phyloP scores from a whole-genome alignment of 2,797 vertebrate genomes.

The Hozukius guyotensis region DNA sequence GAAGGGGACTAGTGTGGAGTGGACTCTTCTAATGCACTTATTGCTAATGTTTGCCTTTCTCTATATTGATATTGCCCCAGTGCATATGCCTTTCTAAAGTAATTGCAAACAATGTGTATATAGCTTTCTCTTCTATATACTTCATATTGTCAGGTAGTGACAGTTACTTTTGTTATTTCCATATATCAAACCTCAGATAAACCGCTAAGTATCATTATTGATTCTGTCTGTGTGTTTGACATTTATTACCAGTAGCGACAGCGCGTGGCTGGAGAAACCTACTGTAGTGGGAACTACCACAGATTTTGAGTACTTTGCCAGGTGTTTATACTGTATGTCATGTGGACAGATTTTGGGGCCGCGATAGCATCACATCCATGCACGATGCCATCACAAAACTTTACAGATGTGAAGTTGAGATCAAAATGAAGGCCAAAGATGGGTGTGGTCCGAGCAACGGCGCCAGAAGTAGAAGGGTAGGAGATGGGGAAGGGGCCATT shows the following conservation, averaged over 20 bases:
- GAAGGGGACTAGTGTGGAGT: not conserved
- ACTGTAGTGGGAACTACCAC: too few relatives aligned
- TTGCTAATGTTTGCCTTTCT: not conserved
- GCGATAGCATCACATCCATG: too few relatives aligned
- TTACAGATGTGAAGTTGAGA: too few relatives aligned
- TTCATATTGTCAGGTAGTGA: not conserved
- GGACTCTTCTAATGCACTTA: not conserved
- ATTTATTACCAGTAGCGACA: not conserved
- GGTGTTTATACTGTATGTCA: too few relatives aligned
- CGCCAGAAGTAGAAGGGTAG: too few relatives aligned
- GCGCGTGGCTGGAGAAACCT: too few relatives aligned
- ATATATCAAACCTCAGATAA: not conserved
- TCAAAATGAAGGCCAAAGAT: too few relatives aligned
- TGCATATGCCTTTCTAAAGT: not conserved
- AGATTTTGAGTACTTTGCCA: too few relatives aligned
- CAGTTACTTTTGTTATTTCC: not conserved
- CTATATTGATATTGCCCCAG: not conserved
- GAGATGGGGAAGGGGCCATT: too few relatives aligned
- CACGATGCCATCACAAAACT: too few relatives aligned
- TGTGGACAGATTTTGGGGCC: too few relatives aligned
- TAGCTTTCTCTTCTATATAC: not conserved
- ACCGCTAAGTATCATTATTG: not conserved
- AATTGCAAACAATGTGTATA: not conserved
- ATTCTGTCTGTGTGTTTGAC: not conserved
- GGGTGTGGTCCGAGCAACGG: too few relatives aligned